Base-by-base conservation (phyloP, 2,113 vertebrate genomes). In the Perca flavescens region DNA sequence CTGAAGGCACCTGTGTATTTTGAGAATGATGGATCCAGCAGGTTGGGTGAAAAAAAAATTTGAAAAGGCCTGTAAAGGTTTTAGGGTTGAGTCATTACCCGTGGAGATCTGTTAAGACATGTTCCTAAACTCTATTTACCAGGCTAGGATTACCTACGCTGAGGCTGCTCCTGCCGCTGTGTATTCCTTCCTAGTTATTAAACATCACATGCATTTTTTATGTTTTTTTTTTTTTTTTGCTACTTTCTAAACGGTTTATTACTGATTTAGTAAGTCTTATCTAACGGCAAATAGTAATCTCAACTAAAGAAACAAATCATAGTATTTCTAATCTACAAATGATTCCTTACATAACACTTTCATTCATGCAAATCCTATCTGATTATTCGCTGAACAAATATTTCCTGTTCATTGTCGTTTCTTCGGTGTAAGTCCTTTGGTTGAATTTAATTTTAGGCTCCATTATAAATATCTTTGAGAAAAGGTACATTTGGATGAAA, bases 11-110 rank as follows among this genome's bases (percentile, higher is more conserved):
- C 84, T 87, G 90, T 90, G 89, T 88, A 74, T 88, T 86, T 87
- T 79, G 74, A 89, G 86, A 85, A 73, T 89, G 90, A 94, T 93
- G 91, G 90, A 93, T 91, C 83, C 88, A 78, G 86, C 80, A 88
- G 86, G 86, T 82, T 69, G 49, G 36, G 25, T 28, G 57, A 63
- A 34, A 36, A 28, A 28, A 72, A 60, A 34, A 63, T 86, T 88
- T 91, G 85, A 91, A 90, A 73, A 78, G 89, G 79, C 84, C 85
- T 91, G 85, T 88, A 91, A 88, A 92, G 89, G 90, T 85, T 91
- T 90, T 74, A 83, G 77, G 87, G 89, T 91, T 85, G 84, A 90
- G 90, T 91, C 92, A 84, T 92, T 91, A 90, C 88, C 82, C 69
- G 74, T 77, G 79, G 79, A 85, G 88, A 92, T 92, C 77, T 86